Evolutionary conservation across 2,113 vertebrate genomes (phyloP), one percentile per base, ranked within the genome.

Genomic region (Grammomys dolichurus): DNA sequence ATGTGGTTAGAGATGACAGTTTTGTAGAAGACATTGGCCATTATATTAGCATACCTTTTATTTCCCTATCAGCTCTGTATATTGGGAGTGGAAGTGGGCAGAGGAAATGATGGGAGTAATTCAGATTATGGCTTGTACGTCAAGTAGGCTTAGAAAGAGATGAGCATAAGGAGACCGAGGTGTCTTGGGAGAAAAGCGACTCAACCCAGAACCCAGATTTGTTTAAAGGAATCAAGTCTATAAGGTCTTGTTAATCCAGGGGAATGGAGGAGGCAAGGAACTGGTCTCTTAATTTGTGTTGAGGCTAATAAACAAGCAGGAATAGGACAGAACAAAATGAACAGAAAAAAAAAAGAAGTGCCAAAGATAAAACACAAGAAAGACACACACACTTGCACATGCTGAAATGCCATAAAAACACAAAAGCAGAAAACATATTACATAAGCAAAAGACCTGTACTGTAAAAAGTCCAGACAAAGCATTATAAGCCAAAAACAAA

Each of bases 101-200:
- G 43, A 43, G 46, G 0, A 67, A 78, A 72, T 77, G 87, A 65
- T 6, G 76, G n/a, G 87, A 92, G 46, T 54, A 84, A 77, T 77
- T 92, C 54, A 86, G 69, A 60, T 77, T 48, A 63, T 90, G 58
- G 90, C 56, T 58, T 82, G 48, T 1, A 14, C 12, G 7, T 33
- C 33, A 73, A 65, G 28, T 56, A 22, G 36, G 0, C 1, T 76
- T 63, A 76, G 48, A 28, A 94, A 82, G 80, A 77, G 36, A 90
- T 43, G 28, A 2, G 31, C 33, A 40, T 69, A 73, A 85, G 46
- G 26, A 77, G 76, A 88, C 20, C 33, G 26, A 84, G 7, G 58
- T 93, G 33, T 80, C n/a, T 22, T 84, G 20, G 85, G 69, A n/a
- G n/a, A 19, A 94, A 46, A 87, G n/a, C 51, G 87, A 78, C 56